Percentiles rank a stretch among this genome's conserved stretches.
phyloP scores from a whole-genome alignment of 2,797 vertebrate genomes.

The Lagorchestes hirsutus region DNA sequence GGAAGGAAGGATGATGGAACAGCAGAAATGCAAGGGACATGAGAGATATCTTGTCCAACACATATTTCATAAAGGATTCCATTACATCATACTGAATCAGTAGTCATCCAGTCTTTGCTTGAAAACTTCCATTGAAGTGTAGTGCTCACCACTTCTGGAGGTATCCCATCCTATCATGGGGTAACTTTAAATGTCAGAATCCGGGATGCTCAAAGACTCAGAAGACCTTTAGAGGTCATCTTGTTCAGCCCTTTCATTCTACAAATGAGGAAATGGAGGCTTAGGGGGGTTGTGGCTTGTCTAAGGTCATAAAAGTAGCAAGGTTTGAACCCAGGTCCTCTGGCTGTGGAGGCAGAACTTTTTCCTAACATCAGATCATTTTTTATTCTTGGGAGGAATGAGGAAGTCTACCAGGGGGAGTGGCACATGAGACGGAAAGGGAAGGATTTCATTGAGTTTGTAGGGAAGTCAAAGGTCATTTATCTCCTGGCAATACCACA shows the following conservation, averaged over 20 bases:
- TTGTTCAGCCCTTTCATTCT: background rate
- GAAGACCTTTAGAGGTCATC: background rate
- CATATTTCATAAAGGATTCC: background rate
- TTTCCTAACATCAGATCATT: background rate
- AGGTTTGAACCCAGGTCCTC: background rate
- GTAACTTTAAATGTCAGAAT: background rate
- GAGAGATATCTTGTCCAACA: background rate
- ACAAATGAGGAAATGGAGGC: background rate
- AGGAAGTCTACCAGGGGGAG: background rate
- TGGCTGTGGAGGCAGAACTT: background rate
- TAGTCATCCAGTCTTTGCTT: background rate
- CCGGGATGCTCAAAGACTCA: background rate
- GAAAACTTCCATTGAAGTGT: background rate
- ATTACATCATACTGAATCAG: background rate
- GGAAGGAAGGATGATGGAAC: background rate
- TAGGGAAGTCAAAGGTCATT: background rate
- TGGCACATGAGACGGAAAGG: background rate
- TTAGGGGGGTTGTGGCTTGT: background rate
- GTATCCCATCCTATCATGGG: background rate
- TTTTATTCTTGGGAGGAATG: background rate
- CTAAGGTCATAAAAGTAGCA: background rate
- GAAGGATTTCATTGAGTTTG: background rate
- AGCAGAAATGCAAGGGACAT: background rate
- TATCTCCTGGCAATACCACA: fast-evolving
- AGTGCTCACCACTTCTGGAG: background rate